phyloP scores from a whole-genome alignment of 2,888 invertebrate genomes.

The Polietes domitor region DNA sequence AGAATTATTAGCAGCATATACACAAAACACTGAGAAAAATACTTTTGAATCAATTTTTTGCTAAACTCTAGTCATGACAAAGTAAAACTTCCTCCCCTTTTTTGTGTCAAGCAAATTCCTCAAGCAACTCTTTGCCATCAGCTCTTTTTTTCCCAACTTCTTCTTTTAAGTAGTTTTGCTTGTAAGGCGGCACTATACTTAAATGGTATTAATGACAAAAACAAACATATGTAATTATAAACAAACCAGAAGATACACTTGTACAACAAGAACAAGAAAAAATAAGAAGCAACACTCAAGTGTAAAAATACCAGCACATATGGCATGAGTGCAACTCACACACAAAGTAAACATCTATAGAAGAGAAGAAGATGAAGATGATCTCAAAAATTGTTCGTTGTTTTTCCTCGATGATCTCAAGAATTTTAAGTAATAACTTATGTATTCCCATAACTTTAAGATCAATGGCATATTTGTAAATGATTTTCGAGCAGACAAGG shows the following conservation, averaged over 20 bases:
- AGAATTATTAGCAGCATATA: too few species aligned
- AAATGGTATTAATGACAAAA: conserved; percentile 68
- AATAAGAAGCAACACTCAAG: conserved; percentile 11
- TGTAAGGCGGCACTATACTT: conserved; percentile 38
- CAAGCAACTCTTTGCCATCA: too few species aligned
- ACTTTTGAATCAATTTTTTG: too few species aligned
- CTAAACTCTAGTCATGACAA: too few species aligned
- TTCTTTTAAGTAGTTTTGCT: neutral
- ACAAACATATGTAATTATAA: conserved; percentile 69
- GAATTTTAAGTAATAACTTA: conserved; percentile 56
- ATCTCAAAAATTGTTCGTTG: neutral
- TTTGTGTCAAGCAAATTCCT: too few species aligned
- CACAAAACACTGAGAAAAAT: too few species aligned
- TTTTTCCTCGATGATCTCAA: conserved; percentile 4
- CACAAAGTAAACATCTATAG: neutral
- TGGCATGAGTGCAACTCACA: neutral
- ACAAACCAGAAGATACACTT: conserved; percentile 49
- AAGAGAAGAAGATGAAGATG: neutral
- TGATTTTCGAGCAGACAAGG: conserved; percentile 16
- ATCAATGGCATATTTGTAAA: conserved; percentile 68
- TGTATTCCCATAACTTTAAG: conserved; percentile 48
- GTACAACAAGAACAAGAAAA: conserved; percentile 1
- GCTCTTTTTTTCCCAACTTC: too few species aligned
- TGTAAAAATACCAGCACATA: neutral
- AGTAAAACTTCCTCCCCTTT: too few species aligned